A percentile compares a stretch with the other conserved stretches of the same genome.
These are phyloP conservation scores for Styela plicata DNA, from an alignment of 23 tunicate genomes.

Conservation along the genomic window DNA sequence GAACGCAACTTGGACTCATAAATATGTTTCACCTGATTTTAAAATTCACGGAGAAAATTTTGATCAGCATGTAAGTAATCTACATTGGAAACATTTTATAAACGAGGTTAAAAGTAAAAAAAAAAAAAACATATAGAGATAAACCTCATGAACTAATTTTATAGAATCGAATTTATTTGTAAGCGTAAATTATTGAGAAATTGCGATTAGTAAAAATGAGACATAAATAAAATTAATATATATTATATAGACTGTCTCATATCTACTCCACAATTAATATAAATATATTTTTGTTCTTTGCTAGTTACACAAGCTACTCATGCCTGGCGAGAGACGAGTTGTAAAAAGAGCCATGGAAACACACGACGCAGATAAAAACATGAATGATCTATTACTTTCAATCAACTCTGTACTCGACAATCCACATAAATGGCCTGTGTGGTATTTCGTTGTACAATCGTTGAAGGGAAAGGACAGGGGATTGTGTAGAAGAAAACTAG, in stretches of 20 bases:
- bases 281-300: background rate
- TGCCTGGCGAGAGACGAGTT: conserved; percentile 11
- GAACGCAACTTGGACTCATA: conserved; percentile 25
- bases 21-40: conserved; percentile 21
- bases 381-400: conserved; percentile 38
- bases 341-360: conserved; percentile 39
- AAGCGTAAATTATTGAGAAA: no score
- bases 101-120: no score
- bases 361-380: conserved; percentile 25
- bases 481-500: conserved; percentile 29
- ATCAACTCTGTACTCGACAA: conserved; percentile 42
- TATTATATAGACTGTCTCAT: no score
- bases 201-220: no score
- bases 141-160: no score
- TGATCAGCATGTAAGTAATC: conserved; percentile 16
- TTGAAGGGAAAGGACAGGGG: conserved; percentile 38
- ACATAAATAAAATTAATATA: no score
- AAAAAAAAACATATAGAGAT: no score
- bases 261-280: no score
- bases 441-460: conserved; percentile 38
- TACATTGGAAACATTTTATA: no score
- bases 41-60: conserved; percentile 32
- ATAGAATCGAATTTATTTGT: no score
- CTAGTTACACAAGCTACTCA: conserved; percentile 27
- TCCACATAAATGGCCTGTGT: conserved; percentile 31